Conservation (phyloP, 2,113 vertebrate genomes). For the Morone saxatilis region DNA sequence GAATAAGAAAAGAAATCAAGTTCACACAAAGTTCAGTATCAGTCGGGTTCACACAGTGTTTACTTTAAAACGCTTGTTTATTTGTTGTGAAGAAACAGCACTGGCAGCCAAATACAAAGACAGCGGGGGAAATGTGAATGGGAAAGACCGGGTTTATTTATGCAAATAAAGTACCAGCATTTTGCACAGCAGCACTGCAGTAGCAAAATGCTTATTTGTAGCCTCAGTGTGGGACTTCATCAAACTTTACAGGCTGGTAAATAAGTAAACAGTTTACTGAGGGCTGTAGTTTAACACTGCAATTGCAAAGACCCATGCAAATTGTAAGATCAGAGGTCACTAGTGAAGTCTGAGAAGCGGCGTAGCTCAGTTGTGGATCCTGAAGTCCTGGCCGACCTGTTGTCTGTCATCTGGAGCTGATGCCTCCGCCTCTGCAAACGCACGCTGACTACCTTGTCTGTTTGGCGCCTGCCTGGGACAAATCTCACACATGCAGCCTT, state of each 20-base stretch:
- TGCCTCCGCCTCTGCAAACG: not conserved
- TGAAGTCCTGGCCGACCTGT: not conserved
- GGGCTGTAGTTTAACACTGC: not conserved
- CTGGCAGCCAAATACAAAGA: not conserved
- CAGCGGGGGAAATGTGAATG: slow-evolving; percentile 1
- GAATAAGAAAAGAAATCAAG: not conserved
- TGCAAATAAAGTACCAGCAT: slow-evolving; percentile 18
- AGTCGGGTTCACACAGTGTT: not conserved
- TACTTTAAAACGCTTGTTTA: not conserved
- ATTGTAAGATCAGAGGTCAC: not conserved
- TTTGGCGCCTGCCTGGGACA: not conserved
- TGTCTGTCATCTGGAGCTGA: not conserved
- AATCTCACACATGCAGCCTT: not conserved
- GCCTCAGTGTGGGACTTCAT: not conserved
- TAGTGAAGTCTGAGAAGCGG: not conserved
- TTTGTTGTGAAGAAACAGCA: not conserved
- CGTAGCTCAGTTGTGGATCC: not conserved
- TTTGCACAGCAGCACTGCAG: not conserved
- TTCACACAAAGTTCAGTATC: slow-evolving; percentile 17
- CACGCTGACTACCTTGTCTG: not conserved
- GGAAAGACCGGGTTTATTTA: not conserved
- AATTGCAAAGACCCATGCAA: not conserved
- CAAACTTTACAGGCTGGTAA: not conserved
- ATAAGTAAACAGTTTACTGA: not conserved
- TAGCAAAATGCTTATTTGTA: slow-evolving; percentile 15